phyloP scores from a whole-genome alignment of 2,113 vertebrate species.

The Carassius gibelio region DNA sequence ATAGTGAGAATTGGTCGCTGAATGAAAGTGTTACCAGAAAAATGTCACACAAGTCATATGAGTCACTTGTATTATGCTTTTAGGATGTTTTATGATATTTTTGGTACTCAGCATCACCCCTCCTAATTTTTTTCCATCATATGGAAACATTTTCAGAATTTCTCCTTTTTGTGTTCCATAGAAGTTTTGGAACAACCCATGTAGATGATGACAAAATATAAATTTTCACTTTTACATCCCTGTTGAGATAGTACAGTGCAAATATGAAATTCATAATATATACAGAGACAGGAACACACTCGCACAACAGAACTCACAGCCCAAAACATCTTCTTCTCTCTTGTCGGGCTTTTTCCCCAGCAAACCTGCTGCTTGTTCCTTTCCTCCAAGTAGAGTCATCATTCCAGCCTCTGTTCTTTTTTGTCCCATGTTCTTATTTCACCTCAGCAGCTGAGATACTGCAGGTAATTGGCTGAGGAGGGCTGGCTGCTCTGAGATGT shows the following conservation, averaged over 20 bases:
- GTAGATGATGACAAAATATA: neutral
- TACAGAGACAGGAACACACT: neutral
- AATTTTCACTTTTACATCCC: neutral
- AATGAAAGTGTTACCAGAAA: too few species aligned
- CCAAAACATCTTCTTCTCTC: neutral
- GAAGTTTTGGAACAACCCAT: neutral
- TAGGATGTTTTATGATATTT: neutral
- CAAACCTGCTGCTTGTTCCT: neutral
- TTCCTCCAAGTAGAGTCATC: constrained; percentile 3
- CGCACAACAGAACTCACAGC: neutral
- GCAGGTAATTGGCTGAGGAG: constrained; percentile 56
- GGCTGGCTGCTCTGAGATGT: constrained; percentile 40
- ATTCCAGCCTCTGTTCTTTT: constrained; percentile 16
- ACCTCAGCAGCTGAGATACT: neutral
- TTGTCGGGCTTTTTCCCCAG: neutral
- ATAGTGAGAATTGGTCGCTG: too few species aligned
- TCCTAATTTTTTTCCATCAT: neutral
- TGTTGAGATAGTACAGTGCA: neutral
- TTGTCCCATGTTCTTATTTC: constrained; percentile 21
- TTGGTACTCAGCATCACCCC: neutral
- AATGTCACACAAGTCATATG: neutral
- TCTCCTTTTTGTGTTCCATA: neutral
- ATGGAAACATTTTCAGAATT: neutral
- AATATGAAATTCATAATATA: neutral
- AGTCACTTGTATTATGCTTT: neutral